Base-by-base conservation (phyloP, 2,113 vertebrate species). In the Eidolon helvum region DNA sequence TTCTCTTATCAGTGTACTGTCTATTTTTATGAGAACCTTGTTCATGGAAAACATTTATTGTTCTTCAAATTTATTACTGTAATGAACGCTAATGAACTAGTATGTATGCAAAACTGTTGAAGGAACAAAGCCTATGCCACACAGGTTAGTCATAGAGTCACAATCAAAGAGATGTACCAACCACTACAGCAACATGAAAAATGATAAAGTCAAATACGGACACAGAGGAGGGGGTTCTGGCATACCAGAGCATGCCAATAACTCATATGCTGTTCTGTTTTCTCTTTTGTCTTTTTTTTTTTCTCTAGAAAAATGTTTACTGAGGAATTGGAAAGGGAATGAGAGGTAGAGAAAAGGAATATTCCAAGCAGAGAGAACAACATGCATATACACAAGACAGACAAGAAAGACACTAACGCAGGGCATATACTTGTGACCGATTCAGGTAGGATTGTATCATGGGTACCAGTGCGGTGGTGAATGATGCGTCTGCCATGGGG, bases 381-480 rank as follows among this genome's bases (percentile, higher is more conserved):
- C 10, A 40, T 24, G 11, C 10, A 10, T 7, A 19, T 65, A 77
- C 77, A 28, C 24, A 50, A 61, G 11, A 28, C 1, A 38, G 5
- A 19, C 24, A 78, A 57, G 50, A 50, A 90, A 57, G 35, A 66
- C 40, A n/a, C 15, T 3, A 48, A 15, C 6, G 1, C 14, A 66
- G 40, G 40, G 10, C n/a, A 71, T 2, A 30, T 26, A 24, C 6
- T n/a, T 11, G 7, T 45, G 28, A 78, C 68, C 28, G 40, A 48
- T 30, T 53, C 35, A 38, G 65, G 33, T 0, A 53, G 55, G 1
- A 8, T 22, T 82, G 43, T 0, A 0, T 5, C 15, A 4, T 4
- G 24, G 2, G 5, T 5, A 18, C 30, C n/a, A 26, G 35, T 12
- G 7, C 9, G 10, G 63, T 28, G 18, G 50, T 22, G 7, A 87